Evolutionary conservation across 2,797 vertebrate genomes (phyloP), one percentile per base, ranked within the genome.

Genomic region (Pachyuromys duprasi): DNA sequence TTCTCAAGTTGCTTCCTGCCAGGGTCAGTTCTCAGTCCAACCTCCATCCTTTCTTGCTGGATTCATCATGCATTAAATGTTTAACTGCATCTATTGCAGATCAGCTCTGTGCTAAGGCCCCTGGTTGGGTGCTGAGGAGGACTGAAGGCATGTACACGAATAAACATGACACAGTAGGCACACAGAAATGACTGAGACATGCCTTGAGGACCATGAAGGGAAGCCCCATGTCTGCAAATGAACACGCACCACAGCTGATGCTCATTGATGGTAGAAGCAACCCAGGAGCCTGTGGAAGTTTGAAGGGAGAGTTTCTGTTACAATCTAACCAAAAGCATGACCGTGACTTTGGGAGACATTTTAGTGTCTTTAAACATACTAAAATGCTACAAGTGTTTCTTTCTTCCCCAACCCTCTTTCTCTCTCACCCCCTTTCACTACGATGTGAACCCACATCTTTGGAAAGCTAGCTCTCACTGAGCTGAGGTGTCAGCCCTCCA

Each of bases 31-130:
- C 22, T 53, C 26, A 42, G 26, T 57, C 49, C 18, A 75, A 49
- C 28, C 69, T 55, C 45, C 26, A n/a, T 67, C 5, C 28, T 90
- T 82, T 80, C 78, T 33, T 57, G 81, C 70, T 79, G 42, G n/a
- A 82, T 63, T 92, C 33, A 36, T 93, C 53, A 17, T 49, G 22
- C 20, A 2, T 76, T 88, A 91, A 94, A 84, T 79, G 70, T 86
- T 83, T 82, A 88, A 60, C 11, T 22, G 13, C 3, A 24, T 82
- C 22, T 45, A 79, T 13, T 65, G 22, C 28, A 78, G n/a, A n/a
- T 18, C 86, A n/a, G 49, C 22, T 91, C 17, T 60, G 33, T 3
- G 28, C n/a, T 60, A 95, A 89, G 22, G 7, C 14, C 62, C 5
- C 49, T 49, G 63, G 49, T 60, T 15, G 70, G 20, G n/a, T 28